Percentiles rank a stretch among this genome's conserved stretches.
phyloP scores from a whole-genome alignment of 2,797 vertebrate genomes.

The Tapirus indicus region DNA sequence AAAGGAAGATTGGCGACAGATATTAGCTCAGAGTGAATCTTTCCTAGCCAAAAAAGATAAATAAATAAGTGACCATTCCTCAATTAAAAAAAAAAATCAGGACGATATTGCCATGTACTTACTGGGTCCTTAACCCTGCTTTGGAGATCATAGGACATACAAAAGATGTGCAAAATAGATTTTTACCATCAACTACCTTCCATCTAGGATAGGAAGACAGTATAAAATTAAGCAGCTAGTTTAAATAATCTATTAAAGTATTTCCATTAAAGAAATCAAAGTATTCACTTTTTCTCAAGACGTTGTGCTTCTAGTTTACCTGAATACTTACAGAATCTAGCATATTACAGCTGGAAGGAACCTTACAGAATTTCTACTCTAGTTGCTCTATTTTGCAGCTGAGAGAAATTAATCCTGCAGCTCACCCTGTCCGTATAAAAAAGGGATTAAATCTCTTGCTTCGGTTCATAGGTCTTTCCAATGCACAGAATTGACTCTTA shows the following conservation, averaged over 20 bases:
- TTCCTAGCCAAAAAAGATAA: no score
- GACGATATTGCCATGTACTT: not conserved
- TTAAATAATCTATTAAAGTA: conserved; percentile 12
- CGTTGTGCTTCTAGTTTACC: not conserved
- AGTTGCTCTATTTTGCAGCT: not conserved
- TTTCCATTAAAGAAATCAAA: conserved; percentile 15
- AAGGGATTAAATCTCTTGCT: not conserved
- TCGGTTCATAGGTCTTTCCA: not conserved
- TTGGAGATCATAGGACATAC: not conserved
- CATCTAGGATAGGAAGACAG: not conserved
- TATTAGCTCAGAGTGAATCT: no score
- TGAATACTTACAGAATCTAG: not conserved
- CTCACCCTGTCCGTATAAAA: not conserved
- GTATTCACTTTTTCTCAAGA: conserved; percentile 1
- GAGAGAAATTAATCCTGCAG: not conserved
- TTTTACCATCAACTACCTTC: not conserved
- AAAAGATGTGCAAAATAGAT: conserved; percentile 6
- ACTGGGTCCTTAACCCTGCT: not conserved
- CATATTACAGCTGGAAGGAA: not conserved
- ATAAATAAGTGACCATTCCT: no score
- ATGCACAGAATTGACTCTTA: not conserved
- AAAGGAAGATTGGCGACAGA: no score
- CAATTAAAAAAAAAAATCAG: no score
- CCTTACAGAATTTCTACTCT: not conserved
- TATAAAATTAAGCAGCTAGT: conserved; percentile 4